phyloP scores from a whole-genome alignment of 2,797 vertebrate species.

The Varecia variegata region DNA sequence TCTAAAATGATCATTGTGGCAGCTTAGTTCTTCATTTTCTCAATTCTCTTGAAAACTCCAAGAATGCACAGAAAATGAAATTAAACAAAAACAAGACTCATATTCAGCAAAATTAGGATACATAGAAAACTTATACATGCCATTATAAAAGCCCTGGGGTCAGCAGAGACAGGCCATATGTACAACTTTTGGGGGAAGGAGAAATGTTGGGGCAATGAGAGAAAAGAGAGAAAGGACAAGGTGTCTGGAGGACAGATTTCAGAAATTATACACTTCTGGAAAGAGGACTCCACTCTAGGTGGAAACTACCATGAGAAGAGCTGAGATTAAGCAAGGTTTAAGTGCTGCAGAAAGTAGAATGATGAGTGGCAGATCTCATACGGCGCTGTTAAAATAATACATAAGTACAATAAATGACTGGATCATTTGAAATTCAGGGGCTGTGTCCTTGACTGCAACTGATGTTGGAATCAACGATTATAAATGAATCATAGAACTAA shows the following conservation, averaged over 20 bases:
- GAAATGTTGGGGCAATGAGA: background rate
- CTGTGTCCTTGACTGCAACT: background rate
- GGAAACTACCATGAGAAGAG: background rate
- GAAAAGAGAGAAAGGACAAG: background rate
- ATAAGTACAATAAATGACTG: background rate
- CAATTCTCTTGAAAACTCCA: background rate
- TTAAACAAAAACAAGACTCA: background rate
- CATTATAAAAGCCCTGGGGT: background rate
- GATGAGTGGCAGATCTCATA: background rate
- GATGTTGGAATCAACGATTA: background rate
- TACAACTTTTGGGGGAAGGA: background rate
- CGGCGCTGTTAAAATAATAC: background rate
- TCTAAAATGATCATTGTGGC: background rate
- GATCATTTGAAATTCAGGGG: background rate
- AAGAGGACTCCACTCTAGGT: background rate
- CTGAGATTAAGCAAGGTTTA: background rate
- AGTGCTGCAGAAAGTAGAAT: background rate
- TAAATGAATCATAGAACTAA: background rate
- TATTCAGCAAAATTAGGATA: background rate
- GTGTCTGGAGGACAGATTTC: background rate
- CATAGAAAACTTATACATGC: background rate
- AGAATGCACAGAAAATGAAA: background rate
- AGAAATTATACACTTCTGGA: background rate
- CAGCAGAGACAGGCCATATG: background rate
- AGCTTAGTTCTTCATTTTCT: background rate